These are phyloP conservation scores for Siphlonurus alternatus DNA, from an alignment of 2,888 invertebrate genomes.

Conservation along the genomic window DNA sequence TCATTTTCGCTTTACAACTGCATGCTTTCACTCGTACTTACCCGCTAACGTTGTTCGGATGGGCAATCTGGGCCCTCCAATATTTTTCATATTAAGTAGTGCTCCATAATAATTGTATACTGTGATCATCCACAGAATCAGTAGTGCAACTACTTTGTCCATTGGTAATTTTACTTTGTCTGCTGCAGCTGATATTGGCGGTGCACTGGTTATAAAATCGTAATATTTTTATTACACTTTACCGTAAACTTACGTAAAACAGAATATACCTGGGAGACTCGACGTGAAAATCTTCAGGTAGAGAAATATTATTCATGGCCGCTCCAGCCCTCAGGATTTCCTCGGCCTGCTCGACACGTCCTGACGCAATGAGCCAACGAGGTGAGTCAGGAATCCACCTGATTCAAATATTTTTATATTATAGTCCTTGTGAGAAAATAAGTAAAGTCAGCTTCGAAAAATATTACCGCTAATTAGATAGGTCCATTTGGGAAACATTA, in stretches of 20 bases:
- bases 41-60: conserved; percentile 28
- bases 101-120: conserved; percentile 26
- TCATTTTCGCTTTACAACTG: no score
- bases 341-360: conserved; percentile 23
- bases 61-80: conserved; percentile 25
- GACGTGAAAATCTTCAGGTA: neutral
- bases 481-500: no score
- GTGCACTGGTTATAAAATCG: no score
- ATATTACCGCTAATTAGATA: no score
- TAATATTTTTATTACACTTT: neutral
- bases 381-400: conserved; percentile 31
- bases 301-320: neutral
- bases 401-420: no score
- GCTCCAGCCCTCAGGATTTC: conserved; percentile 18
- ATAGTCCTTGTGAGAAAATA: no score
- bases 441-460: no score
- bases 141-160: conserved; percentile 4
- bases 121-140: conserved; percentile 6
- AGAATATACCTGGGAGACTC: neutral
- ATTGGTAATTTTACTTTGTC: neutral
- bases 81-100: conserved; percentile 28
- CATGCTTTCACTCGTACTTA: no score
- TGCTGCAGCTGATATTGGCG: neutral
- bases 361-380: conserved; percentile 26
- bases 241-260: neutral